Conservation (phyloP, 2,888 invertebrate species). For the Argyra leucocephala region DNA sequence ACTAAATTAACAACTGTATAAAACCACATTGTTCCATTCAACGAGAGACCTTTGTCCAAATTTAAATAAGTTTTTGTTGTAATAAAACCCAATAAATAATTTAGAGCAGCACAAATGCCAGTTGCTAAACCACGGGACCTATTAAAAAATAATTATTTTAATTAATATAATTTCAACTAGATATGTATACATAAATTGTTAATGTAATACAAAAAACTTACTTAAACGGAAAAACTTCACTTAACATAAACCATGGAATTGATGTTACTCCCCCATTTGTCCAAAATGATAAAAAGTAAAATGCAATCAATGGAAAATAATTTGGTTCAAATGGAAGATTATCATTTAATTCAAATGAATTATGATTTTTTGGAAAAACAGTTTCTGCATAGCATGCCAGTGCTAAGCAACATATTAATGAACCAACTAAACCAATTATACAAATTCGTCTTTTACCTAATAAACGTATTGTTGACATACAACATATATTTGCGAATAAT, state of each 20-base stretch:
- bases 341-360: conserved; percentile 41
- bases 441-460: conserved; percentile 47
- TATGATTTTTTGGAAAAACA: conserved; percentile 39
- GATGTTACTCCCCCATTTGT: conserved; percentile 36
- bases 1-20: conserved; percentile 45
- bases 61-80: conserved; percentile 49
- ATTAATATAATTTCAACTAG: not conserved
- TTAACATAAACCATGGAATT: conserved; percentile 49
- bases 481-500: conserved; percentile 42
- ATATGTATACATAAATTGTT: too few relatives aligned
- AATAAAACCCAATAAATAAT: conserved; percentile 47
- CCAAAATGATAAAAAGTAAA: conserved; percentile 23
- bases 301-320: conserved; percentile 34
- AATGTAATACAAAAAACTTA: conserved; percentile 28
- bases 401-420: conserved; percentile 41
- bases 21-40: conserved; percentile 47
- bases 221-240: conserved; percentile 52
- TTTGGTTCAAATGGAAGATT: conserved; percentile 13
- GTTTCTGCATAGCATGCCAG: conserved; percentile 44
- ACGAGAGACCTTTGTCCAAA: conserved; percentile 42
- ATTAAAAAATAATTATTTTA: not conserved
- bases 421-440: conserved; percentile 43
- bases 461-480: conserved; percentile 43
- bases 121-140: conserved; percentile 25
- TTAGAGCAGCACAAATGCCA: conserved; percentile 46